phyloP scores from a whole-genome alignment of 2,113 vertebrate genomes.

The Pica pica region DNA sequence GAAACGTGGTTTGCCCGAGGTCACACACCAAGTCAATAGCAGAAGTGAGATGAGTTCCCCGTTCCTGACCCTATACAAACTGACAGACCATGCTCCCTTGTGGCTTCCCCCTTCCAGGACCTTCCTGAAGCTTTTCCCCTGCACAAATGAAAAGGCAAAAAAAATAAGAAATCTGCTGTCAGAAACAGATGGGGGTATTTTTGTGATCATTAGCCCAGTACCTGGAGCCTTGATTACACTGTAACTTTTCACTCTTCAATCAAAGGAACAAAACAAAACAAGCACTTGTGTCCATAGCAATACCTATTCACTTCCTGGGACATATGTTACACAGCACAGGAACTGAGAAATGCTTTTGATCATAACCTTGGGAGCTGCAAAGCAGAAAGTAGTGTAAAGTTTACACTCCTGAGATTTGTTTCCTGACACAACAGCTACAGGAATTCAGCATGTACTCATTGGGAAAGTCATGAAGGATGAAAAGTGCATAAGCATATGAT shows the following conservation, averaged over 20 bases:
- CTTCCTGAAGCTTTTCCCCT: neutral
- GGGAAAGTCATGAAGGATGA: neutral
- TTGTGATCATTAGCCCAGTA: neutral
- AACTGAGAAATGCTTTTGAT: constrained; percentile 23
- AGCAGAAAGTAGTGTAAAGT: neutral
- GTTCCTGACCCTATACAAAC: neutral
- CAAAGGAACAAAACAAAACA: neutral
- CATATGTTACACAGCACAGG: neutral
- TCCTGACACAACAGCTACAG: constrained; percentile 16
- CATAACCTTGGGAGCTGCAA: neutral
- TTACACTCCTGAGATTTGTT: neutral
- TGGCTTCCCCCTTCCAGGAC: neutral
- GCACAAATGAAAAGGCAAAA: neutral
- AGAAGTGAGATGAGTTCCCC: neutral
- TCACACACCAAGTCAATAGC: neutral
- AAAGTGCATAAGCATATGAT: neutral
- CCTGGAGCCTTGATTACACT: neutral
- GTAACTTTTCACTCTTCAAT: neutral
- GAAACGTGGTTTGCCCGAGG: neutral
- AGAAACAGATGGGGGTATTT: neutral
- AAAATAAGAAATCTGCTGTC: neutral
- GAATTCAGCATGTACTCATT: neutral
- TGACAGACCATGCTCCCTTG: neutral
- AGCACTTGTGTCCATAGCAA: neutral
- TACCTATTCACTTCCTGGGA: constrained; percentile 7